These are phyloP conservation scores for Phalera bucephala DNA, from an alignment of 2,888 invertebrate genomes.

Conservation along the genomic window DNA sequence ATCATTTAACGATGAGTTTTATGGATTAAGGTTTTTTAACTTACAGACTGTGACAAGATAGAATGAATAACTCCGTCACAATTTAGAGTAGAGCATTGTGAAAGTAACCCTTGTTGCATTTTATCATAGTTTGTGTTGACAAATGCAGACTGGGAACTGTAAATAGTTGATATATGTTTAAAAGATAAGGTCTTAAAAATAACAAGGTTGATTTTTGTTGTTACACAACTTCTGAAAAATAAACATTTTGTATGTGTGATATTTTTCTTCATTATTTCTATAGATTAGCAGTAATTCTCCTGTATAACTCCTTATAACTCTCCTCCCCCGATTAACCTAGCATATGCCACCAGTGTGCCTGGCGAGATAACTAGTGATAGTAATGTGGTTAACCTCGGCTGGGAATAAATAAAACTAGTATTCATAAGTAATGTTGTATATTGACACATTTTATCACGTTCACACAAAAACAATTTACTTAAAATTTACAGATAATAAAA, in stretches of 20 bases:
- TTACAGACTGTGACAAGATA: conserved; percentile 72
- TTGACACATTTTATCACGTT: conserved; percentile 78
- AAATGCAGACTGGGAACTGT: conserved; percentile 79
- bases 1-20: conserved; percentile 67
- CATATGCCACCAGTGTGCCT: no score
- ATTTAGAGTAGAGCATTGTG: conserved; percentile 75
- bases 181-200: conserved; percentile 77
- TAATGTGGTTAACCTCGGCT: conserved; percentile 3
- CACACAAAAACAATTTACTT: conserved; percentile 77
- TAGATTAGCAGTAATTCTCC: conserved; percentile 18
- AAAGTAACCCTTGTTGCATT: conserved; percentile 80
- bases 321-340: conserved; percentile 31
- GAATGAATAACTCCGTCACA: conserved; percentile 78
- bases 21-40: conserved; percentile 65
- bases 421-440: conserved; percentile 75
- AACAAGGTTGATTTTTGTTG: conserved; percentile 83
- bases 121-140: conserved; percentile 78
- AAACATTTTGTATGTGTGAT: conserved; percentile 83
- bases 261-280: conserved; percentile 63
- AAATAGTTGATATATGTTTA: conserved; percentile 81
- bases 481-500: conserved; percentile 77
- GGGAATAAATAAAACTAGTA: conserved; percentile 50
- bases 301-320: conserved; percentile 19
- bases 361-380: background rate
- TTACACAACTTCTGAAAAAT: conserved; percentile 82